Percentiles rank a stretch among this genome's conserved stretches.
phyloP scores from a whole-genome alignment of 2,113 vertebrate species.

The Chrysochloris asiatica region DNA sequence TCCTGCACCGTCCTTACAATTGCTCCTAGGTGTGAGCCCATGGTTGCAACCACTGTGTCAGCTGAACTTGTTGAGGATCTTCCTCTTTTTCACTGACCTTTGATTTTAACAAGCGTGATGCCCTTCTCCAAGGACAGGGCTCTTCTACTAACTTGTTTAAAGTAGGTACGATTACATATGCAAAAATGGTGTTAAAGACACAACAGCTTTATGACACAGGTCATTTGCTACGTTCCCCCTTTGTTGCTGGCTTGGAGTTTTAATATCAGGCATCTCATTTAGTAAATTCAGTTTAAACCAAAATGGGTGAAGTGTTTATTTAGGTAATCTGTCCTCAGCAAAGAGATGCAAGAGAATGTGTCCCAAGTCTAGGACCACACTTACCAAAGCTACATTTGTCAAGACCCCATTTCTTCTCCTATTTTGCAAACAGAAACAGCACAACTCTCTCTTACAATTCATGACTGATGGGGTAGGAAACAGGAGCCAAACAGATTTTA shows the following conservation, averaged over 20 bases:
- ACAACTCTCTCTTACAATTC: constrained; percentile 51
- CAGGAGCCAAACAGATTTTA: constrained; percentile 65
- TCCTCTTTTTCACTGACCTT: too few species aligned
- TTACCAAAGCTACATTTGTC: neutral
- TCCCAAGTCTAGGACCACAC: neutral
- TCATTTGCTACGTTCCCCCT: neutral
- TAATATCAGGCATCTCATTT: neutral
- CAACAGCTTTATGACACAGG: neutral
- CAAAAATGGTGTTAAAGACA: neutral
- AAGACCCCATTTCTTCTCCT: neutral
- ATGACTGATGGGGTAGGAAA: constrained; percentile 59
- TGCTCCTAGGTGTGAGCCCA: too few species aligned
- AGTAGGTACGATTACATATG: neutral
- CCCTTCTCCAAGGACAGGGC: too few species aligned
- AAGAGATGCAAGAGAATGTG: neutral
- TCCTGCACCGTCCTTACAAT: too few species aligned
- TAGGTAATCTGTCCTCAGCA: neutral
- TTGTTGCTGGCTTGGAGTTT: constrained; percentile 4
- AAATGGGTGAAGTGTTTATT: neutral
- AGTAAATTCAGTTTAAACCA: neutral
- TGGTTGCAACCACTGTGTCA: too few species aligned
- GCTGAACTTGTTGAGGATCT: too few species aligned
- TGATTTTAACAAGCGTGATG: too few species aligned
- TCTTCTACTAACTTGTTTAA: too few species aligned
- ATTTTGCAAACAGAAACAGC: constrained; percentile 65